Conservation (phyloP, 1,140 invertebrate genomes). For the Octopus sinensis region DNA sequence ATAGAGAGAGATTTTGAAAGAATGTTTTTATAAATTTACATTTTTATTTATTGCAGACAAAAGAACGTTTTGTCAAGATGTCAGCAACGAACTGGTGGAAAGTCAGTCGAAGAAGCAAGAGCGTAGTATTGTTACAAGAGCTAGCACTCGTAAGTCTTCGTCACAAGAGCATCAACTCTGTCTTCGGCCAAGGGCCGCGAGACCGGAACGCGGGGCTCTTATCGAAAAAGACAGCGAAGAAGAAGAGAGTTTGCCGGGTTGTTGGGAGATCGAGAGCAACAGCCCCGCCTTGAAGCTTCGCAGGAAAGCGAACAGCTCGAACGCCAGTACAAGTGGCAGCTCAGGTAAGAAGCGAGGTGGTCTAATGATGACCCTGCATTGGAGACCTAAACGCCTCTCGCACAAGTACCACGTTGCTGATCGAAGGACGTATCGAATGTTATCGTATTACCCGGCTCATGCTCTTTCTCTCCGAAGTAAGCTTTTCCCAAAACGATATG, state of each 20-base stretch:
- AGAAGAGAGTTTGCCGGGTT: constrained; percentile 2
- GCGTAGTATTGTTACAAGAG: background rate
- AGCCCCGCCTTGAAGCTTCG: background rate
- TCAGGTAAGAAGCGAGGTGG: background rate
- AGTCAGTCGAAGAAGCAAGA: too few species aligned
- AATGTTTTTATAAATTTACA: too few species aligned
- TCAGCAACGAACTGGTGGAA: too few species aligned
- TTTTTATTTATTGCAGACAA: too few species aligned
- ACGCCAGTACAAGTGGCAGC: background rate
- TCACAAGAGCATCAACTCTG: background rate
- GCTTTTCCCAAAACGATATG: too few species aligned
- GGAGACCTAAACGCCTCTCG: background rate
- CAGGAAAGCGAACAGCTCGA: background rate
- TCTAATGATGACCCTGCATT: background rate
- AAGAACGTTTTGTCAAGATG: too few species aligned
- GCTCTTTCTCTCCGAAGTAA: too few species aligned
- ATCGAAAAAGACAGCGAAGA: background rate
- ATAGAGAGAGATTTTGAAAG: too few species aligned
- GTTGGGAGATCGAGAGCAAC: constrained; percentile 9
- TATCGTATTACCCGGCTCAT: background rate
- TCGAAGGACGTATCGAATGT: background rate
- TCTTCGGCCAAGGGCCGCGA: background rate
- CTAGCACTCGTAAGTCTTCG: background rate
- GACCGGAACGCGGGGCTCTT: background rate
- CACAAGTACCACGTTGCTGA: background rate